Percentiles rank a stretch among this genome's conserved stretches.
Evolutionary conservation across 2,797 vertebrate species (phyloP).

Genomic region (Cossypha heuglini): DNA sequence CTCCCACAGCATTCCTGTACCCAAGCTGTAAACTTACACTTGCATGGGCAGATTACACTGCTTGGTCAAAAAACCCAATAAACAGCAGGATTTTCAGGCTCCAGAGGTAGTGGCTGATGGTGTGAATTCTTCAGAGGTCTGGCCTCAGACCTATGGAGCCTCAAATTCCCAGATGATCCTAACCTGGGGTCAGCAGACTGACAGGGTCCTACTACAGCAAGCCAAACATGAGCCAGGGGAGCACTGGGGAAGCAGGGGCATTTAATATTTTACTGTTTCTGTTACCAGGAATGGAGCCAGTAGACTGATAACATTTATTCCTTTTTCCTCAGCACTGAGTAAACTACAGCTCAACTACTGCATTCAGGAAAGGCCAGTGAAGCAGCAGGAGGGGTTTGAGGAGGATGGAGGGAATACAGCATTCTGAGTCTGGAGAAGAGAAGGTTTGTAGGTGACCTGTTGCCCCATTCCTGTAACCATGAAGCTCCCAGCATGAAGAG

Average conservation of each 20-base stretch:
- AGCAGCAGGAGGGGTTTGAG: background rate
- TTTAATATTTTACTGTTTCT: background rate
- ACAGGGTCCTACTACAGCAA: background rate
- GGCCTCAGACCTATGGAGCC: background rate
- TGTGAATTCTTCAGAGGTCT: background rate
- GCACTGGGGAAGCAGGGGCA: background rate
- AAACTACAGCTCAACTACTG: background rate
- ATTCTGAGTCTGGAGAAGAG: background rate
- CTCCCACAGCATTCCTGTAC: background rate
- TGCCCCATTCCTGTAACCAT: background rate
- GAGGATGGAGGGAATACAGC: background rate
- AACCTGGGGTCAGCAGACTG: background rate
- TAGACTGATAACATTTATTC: background rate
- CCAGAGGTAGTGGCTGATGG: background rate
- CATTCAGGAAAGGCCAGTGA: background rate
- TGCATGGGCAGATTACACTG: background rate
- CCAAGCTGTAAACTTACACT: background rate
- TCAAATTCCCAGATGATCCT: background rate
- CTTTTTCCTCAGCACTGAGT: background rate
- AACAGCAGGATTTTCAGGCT: background rate
- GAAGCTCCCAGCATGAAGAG: rapidly evolving
- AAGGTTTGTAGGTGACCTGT: background rate
- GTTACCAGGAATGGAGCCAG: background rate
- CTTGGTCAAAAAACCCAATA: background rate
- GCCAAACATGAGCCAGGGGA: background rate